phyloP scores from a whole-genome alignment of 1,140 invertebrate species.

The Anadara kagoshimensis region DNA sequence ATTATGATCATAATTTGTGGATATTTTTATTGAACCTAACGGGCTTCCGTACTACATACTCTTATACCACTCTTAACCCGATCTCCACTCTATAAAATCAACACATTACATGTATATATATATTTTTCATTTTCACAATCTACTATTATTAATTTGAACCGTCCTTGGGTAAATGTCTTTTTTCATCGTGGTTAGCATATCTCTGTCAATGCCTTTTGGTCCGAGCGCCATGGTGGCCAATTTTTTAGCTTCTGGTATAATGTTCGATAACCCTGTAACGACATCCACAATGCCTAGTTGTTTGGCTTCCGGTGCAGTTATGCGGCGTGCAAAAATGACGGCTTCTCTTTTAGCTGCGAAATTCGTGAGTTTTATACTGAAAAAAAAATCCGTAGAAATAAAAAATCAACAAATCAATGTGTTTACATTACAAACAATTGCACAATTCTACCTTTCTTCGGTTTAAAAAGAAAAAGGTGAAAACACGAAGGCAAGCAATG shows the following conservation, averaged over 20 bases:
- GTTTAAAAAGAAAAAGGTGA: neutral
- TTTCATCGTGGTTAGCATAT: conserved; percentile 17
- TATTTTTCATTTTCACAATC: neutral
- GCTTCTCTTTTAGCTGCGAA: conserved; percentile 16
- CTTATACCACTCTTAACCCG: too few species aligned
- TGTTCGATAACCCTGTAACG: neutral
- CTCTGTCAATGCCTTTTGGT: conserved; percentile 16
- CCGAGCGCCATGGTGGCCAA: conserved; percentile 18
- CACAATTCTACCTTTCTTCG: neutral
- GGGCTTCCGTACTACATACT: too few species aligned
- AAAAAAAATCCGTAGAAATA: neutral
- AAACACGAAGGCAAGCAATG: neutral
- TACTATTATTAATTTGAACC: neutral
- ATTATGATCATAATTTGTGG: too few species aligned
- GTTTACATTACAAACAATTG: too few species aligned
- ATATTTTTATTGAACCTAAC: too few species aligned
- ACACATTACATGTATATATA: too few species aligned
- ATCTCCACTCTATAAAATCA: too few species aligned
- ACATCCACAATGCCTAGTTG: conserved; percentile 13
- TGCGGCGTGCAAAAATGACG: conserved; percentile 20
- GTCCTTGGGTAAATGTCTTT: conserved; percentile 8
- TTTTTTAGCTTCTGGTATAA: conserved; percentile 21
- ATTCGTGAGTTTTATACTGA: conserved; percentile 11
- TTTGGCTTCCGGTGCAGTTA: conserved; percentile 19
- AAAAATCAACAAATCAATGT: neutral